Conservation (phyloP, 2,888 invertebrate species). For the Pemphredon lugubris region DNA sequence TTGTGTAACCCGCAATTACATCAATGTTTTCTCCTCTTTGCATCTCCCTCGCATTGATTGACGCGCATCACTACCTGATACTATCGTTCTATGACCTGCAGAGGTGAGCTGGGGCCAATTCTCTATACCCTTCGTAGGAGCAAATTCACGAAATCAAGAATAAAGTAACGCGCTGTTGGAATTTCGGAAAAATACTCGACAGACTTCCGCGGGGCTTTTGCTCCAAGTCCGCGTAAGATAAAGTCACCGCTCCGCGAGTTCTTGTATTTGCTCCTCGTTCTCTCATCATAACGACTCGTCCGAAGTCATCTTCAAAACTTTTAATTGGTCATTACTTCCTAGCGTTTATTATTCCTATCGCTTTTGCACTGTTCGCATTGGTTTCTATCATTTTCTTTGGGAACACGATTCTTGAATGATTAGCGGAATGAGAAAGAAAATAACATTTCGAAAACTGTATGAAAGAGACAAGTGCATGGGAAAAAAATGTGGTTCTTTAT, state of each 20-base stretch:
- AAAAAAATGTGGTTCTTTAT: too few relatives aligned
- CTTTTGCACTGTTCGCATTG: slow-evolving; percentile 25
- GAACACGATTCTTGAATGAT: slow-evolving; percentile 20
- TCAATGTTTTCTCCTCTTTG: slow-evolving; percentile 80
- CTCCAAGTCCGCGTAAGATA: not conserved
- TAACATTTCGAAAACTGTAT: slow-evolving; percentile 7
- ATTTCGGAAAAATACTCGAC: not conserved
- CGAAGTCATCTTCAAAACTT: slow-evolving; percentile 5
- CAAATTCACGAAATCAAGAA: slow-evolving; percentile 67
- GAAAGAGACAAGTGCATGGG: slow-evolving; percentile 18
- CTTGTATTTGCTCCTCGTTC: slow-evolving; percentile 59
- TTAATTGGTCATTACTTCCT: slow-evolving; percentile 11
- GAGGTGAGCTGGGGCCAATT: slow-evolving; percentile 80
- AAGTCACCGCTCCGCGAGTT: slow-evolving; percentile 7
- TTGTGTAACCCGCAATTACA: slow-evolving; percentile 75
- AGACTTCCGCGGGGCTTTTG: slow-evolving; percentile 16
- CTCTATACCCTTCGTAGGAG: slow-evolving; percentile 71
- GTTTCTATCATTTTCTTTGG: not conserved
- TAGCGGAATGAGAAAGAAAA: not conserved
- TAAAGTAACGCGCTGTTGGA: too few relatives aligned
- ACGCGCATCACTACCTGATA: slow-evolving; percentile 79
- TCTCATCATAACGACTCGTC: slow-evolving; percentile 28
- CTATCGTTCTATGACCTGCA: slow-evolving; percentile 80
- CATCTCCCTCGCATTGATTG: slow-evolving; percentile 79
- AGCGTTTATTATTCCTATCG: slow-evolving; percentile 12